Base-by-base conservation (phyloP, 1,140 invertebrate species). In the Micrasema minimum region DNA sequence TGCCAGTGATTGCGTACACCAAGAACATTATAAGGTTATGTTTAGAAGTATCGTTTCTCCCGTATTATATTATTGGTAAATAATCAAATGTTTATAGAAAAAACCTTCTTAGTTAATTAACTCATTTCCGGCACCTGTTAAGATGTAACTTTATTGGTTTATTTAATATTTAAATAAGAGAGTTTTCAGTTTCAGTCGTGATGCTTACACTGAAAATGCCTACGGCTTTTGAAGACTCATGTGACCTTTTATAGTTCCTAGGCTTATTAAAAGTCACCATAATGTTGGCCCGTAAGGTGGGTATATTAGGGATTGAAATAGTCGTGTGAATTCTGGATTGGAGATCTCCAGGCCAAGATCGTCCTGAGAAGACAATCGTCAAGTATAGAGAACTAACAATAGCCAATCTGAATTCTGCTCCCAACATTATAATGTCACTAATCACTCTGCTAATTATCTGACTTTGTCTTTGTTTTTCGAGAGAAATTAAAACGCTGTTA, bases 231-330 rank as follows among this genome's bases (percentile, higher is more conserved):
- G 48, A 14, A 12, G n/a, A 16, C n/a, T 6, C n/a, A 18, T 18
- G 18, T 23, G 48, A 51, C 48, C 48, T 51, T 45, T 51, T 20
- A 23, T 5, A 23, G 48, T 51, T 51, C 48, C 20, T 51, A 20
- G 48, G 20, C 48, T 51, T 51, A 1, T 51, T 14, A 51, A 51
- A 20, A 51, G 48, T 51, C 11, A 20, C 20, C 18, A 3, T n/a
- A 45, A 51, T 23, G 20, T 51, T 23, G 12, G 22, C 20, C 48
- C 1, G 48, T n/a, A n/a, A n/a, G n/a, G 20, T 3, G n/a, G 43
- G n/a, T 6, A 14, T 16, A 45, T 45, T 45, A 51, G 16, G n/a
- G 16, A 20, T 51, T 51, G 20, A 51, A 20, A 51, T 23, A 3
- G 12, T 23, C 48, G 48, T 51, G 48, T 51, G 48, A 51, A 51